Base-by-base conservation (phyloP, 1,140 invertebrate genomes). In the Brachionus calyciflorus region DNA sequence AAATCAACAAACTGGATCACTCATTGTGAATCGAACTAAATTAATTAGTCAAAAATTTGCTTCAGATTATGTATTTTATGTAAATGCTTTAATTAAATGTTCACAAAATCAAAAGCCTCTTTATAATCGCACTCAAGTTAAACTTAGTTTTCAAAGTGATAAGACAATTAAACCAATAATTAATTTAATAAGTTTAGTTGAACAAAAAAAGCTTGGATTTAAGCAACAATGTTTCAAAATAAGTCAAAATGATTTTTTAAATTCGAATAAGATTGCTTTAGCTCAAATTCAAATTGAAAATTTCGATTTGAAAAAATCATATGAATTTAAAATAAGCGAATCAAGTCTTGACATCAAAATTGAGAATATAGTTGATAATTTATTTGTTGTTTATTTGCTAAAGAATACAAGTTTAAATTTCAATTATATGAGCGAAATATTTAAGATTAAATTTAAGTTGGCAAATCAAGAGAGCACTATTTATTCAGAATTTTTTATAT, bases 221-320 rank as follows among this genome's bases (percentile, higher is more conserved):
- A 24, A 21, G 7, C 40, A 7, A 6, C 19, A 40, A 7, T 65
- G 60, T 44, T 41, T 65, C 6, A 44, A 24, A 24, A 1, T 65
- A 12, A 44, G 10, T 12, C 19, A 65, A 65, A 7, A 44, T 19
- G 60, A 65, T 24, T 0, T 60, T 14, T 6, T 63, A 12, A 40
- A 63, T 7, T 65, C 60, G 24, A 19, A 12, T 14, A 37, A 24
- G 44, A 65, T 65, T 21, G 60, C 60, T 44, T 28, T 65, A 3
- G 60, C 60, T 26, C 60, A 65, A 24, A 19, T 65, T 14, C 60
- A 65, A 65, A 65, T 65, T 7, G 60, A 65, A 0, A 65, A 65
- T 46, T 65, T 44, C 26, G 19, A 41, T 44, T 44, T 44, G 3
- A 44, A 12, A 24, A 17, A 44, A 65, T 9, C 33, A 1, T 65